Evolutionary conservation across 2,113 vertebrate genomes (phyloP), one percentile per base, ranked within the genome.

Genomic region (Rynchops niger): DNA sequence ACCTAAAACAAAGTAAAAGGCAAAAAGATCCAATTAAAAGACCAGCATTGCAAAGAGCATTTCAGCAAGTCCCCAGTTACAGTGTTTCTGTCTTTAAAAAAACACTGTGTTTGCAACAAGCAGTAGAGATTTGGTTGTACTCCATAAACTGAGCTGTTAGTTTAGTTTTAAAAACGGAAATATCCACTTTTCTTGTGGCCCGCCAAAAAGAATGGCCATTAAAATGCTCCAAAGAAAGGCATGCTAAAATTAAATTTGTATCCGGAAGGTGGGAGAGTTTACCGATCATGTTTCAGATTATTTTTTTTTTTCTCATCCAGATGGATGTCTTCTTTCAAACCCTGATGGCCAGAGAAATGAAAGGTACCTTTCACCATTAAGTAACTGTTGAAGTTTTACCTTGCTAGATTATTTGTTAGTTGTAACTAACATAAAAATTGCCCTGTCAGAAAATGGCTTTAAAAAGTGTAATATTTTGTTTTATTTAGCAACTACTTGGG

Each of bases 401-500:
- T 94, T 70, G 12, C 59, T 95, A 94, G 90, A 98, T 97, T 96
- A 97, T 98, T 98, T 93, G 61, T 90, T 83, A 90, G 78, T 66
- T 95, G 93, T 96, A 98, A 97, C 81, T 97, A 97, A 98, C 34
- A 15, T 95, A 90, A 97, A 96, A 97, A 97, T 95, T 79, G n/a
- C 72, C 90, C 87, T 97, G 87, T 97, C 97, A 96, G 92, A 97
- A 70, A 76, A 83, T 66, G 80, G 90, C 85, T 92, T 97, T 96
- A n/a, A 65, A 95, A 97, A 98, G 83, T 90, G 82, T 88, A 97
- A 97, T 97, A 97, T 98, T 98, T 98, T 97, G 97, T 96, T 97
- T 98, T 97, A 97, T 98, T 98, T 97, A 94, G 96, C 97, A 96
- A 97, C 97, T 97, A 86, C 97, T 98, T 96, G 96, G 95, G 96